Percentiles rank a stretch among this genome's conserved stretches.
Conservation (phyloP, 2,888 invertebrate species). For the Limnephilus marmoratus region DNA sequence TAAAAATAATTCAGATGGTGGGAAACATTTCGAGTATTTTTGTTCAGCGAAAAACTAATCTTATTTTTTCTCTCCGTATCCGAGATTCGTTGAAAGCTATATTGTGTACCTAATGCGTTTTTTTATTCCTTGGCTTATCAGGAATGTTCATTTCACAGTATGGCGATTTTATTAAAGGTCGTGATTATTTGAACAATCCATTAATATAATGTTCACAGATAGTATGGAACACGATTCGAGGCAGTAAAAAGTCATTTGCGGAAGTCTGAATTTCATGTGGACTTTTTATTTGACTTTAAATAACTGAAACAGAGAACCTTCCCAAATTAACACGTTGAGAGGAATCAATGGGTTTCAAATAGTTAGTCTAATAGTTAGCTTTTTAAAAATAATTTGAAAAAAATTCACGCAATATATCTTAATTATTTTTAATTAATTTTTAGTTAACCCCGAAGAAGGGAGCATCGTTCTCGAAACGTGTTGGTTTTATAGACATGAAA, state of each 20-base stretch:
- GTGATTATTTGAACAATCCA: background rate
- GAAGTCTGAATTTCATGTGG: background rate
- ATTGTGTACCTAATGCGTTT: background rate
- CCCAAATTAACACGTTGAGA: background rate
- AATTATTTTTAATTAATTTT: no score
- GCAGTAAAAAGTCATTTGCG: slow-evolving; percentile 2
- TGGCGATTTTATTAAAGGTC: background rate
- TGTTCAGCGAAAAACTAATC: background rate
- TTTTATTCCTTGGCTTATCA: background rate
- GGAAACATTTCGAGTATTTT: background rate
- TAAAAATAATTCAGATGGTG: background rate
- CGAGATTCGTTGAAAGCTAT: background rate
- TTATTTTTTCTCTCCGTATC: background rate
- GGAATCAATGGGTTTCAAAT: background rate
- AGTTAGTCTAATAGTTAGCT: no score
- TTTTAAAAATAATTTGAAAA: background rate
- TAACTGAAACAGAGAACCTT: background rate
- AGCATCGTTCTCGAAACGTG: no score
- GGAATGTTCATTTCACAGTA: background rate
- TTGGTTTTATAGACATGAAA: no score
- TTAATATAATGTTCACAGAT: background rate
- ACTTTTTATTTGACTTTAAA: background rate
- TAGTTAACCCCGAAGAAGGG: no score
- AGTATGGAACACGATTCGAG: background rate
- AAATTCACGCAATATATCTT: no score